These are phyloP conservation scores for Catonia carolina DNA, from an alignment of 2,888 invertebrate genomes.

Conservation along the genomic window DNA sequence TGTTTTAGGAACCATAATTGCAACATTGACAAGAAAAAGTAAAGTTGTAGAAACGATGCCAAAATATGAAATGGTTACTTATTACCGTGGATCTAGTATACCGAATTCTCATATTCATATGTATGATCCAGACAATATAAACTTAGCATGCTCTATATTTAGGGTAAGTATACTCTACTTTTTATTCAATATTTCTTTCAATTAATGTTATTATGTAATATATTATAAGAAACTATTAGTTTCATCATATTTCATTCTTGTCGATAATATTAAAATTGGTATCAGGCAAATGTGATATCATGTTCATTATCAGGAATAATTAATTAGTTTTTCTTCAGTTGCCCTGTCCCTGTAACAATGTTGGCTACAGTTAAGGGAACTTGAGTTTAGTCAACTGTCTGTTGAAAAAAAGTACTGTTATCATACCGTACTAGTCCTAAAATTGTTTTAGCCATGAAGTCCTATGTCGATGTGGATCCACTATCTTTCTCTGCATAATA, in stretches of 20 bases:
- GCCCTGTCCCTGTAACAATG: no score
- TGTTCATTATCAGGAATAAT: no score
- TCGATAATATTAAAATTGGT: not conserved
- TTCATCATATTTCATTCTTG: no score
- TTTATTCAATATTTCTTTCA: not conserved
- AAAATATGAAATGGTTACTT: slow-evolving; percentile 89
- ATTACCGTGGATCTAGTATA: slow-evolving; percentile 79
- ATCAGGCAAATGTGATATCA: not conserved
- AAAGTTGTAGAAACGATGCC: slow-evolving; percentile 74
- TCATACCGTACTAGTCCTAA: no score
- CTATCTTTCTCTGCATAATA: no score
- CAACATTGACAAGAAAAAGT: slow-evolving; percentile 70
- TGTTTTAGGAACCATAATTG: slow-evolving; percentile 61
- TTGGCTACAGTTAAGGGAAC: no score
- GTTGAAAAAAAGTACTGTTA: no score
- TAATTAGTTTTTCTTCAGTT: no score
- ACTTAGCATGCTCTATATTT: slow-evolving; percentile 82
- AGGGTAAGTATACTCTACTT: slow-evolving; percentile 54
- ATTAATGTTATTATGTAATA: not conserved
- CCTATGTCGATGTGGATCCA: no score
- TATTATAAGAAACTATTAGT: not conserved
- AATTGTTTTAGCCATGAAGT: no score
- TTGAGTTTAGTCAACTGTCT: no score
- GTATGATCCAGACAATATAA: slow-evolving; percentile 90
- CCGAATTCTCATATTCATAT: slow-evolving; percentile 91